Evolutionary conservation across 2,888 invertebrate species (phyloP).

Genomic region (Diaprepes abbreviatus): DNA sequence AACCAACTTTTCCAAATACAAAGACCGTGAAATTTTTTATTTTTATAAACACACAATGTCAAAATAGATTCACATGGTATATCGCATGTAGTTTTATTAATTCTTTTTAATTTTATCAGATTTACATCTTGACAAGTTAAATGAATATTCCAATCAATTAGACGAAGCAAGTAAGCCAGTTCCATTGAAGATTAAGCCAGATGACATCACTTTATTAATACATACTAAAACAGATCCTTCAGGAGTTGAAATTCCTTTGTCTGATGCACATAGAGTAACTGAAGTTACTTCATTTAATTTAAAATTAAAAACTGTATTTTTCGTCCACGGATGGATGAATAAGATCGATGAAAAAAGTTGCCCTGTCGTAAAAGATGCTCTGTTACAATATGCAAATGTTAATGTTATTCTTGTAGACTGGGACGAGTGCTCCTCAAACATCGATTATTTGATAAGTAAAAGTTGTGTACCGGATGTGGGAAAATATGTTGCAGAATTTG

Average conservation of each 20-base stretch:
- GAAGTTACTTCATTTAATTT: conserved; percentile 44
- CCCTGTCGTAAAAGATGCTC: conserved; percentile 51
- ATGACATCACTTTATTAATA: conserved; percentile 51
- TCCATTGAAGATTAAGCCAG: neutral
- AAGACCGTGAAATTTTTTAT: no score
- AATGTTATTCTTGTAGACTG: conserved; percentile 63
- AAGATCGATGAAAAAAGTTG: conserved; percentile 48
- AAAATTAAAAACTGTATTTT: conserved; percentile 52
- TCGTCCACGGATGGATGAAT: conserved; percentile 61
- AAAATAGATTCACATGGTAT: no score
- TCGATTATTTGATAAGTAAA: conserved; percentile 52
- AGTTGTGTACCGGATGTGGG: conserved; percentile 55
- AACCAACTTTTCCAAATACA: no score
- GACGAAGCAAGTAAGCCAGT: no score
- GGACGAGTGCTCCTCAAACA: conserved; percentile 53
- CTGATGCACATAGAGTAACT: neutral
- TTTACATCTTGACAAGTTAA: no score
- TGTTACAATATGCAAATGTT: conserved; percentile 53
- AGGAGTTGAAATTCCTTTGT: neutral
- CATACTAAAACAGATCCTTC: neutral
- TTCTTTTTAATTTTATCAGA: no score
- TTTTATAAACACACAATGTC: no score
- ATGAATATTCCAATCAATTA: no score
- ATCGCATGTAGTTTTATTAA: no score
- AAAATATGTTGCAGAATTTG: conserved; percentile 54